A percentile compares a stretch with the other conserved stretches of the same genome.
Conservation (phyloP, 2,113 vertebrate genomes). For the Gobius niger region DNA sequence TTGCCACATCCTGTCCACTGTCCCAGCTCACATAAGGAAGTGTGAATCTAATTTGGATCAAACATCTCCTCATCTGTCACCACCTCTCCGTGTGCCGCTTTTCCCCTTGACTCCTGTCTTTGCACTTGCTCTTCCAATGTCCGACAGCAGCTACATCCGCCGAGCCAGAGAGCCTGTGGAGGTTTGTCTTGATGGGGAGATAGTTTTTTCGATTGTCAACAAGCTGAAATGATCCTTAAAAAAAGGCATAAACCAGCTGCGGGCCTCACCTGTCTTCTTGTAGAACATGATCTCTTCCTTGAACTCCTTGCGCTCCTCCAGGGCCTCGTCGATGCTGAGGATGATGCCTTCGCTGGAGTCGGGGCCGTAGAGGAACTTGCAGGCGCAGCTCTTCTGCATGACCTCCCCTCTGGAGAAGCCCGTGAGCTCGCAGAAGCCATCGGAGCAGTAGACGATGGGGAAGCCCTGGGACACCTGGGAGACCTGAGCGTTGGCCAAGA, state of each 20-base stretch:
- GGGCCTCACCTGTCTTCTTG: slow-evolving; percentile 79
- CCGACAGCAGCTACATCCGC: too few relatives aligned
- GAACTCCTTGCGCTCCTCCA: slow-evolving; percentile 94
- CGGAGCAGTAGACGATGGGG: slow-evolving; percentile 98
- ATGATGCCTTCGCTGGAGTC: slow-evolving; percentile 93
- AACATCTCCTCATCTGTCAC: too few relatives aligned
- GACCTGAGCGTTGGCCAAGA: slow-evolving; percentile 97
- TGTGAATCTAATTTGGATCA: too few relatives aligned
- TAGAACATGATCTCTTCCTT: slow-evolving; percentile 98
- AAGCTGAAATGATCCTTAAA: too few relatives aligned
- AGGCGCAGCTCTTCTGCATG: slow-evolving; percentile 98
- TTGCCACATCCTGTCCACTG: too few relatives aligned
- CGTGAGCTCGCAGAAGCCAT: slow-evolving; percentile 98
- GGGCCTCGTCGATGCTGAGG: slow-evolving; percentile 87
- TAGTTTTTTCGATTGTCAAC: too few relatives aligned
- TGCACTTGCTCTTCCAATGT: too few relatives aligned
- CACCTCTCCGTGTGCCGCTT: too few relatives aligned
- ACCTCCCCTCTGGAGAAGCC: slow-evolving; percentile 94
- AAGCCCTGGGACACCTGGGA: slow-evolving; percentile 93
- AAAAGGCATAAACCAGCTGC: background rate
- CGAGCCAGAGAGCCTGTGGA: too few relatives aligned
- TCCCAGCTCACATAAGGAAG: too few relatives aligned
- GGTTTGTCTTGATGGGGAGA: too few relatives aligned
- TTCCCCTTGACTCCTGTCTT: too few relatives aligned
- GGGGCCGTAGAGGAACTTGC: slow-evolving; percentile 92